phyloP scores from a whole-genome alignment of 1,140 invertebrate species.

The Uloborus diversus region DNA sequence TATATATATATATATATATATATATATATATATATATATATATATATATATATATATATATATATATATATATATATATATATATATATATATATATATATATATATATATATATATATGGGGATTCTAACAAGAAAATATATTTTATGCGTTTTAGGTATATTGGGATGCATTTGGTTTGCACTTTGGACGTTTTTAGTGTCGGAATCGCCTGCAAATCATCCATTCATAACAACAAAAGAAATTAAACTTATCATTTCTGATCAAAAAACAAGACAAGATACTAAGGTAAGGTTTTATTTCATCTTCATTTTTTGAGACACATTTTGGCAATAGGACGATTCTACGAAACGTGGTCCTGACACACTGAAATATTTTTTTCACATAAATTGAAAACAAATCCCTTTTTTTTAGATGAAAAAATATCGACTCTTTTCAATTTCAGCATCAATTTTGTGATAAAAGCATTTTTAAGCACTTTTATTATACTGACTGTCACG shows the following conservation, averaged over 20 bases:
- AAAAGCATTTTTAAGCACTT: background rate
- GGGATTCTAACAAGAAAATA: background rate
- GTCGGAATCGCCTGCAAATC: constrained; percentile 78
- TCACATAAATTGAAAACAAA: too few relatives aligned
- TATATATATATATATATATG: background rate
- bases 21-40: constrained; percentile 68
- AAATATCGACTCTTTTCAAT: background rate
- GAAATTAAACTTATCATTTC: constrained; percentile 83
- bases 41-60: background rate
- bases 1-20: constrained; percentile 81
- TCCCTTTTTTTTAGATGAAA: background rate
- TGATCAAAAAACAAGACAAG: too few relatives aligned
- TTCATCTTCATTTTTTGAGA: background rate
- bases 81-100: background rate
- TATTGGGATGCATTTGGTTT: constrained; percentile 72
- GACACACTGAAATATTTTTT: too few relatives aligned
- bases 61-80: background rate
- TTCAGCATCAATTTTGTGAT: background rate
- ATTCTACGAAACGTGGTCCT: background rate
- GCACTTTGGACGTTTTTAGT: constrained; percentile 76
- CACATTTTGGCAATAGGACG: background rate
- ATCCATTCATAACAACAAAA: constrained; percentile 75
- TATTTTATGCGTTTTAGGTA: constrained; percentile 76
- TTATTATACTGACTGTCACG: too few relatives aligned
- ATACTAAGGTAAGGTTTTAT: too few relatives aligned